Percentiles rank a stretch among this genome's conserved stretches.
phyloP scores from a whole-genome alignment of 2,797 vertebrate genomes.

The Pipistrellus pygmaeus region DNA sequence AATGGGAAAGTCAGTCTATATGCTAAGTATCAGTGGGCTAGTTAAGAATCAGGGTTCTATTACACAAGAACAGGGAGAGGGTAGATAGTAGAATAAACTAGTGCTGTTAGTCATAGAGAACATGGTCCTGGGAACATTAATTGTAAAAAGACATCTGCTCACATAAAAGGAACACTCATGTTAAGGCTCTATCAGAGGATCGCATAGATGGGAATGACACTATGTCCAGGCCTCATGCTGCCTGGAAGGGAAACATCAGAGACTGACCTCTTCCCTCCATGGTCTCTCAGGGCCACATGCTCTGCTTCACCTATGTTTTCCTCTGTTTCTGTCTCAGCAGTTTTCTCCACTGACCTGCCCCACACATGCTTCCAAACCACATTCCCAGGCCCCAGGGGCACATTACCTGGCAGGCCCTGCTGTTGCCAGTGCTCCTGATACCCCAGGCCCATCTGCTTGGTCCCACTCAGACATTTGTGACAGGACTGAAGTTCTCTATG shows the following conservation, averaged over 20 bases:
- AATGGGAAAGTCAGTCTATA: neutral
- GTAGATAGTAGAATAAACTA: neutral
- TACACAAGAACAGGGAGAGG: neutral
- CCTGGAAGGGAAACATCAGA: neutral
- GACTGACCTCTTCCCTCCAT: rapidly evolving
- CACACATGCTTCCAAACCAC: neutral
- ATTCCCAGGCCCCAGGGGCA: neutral
- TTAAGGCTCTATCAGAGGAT: neutral
- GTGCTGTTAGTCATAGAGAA: neutral
- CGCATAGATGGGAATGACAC: neutral
- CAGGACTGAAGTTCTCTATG: neutral
- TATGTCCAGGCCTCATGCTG: neutral
- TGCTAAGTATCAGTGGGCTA: neutral
- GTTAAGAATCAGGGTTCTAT: neutral
- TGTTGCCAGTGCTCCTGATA: rapidly evolving
- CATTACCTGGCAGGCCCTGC: neutral
- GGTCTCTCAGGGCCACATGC: rapidly evolving
- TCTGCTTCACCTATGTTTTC: neutral
- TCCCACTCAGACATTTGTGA: neutral
- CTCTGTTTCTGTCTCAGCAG: neutral
- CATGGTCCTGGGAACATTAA: neutral
- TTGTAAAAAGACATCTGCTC: neutral
- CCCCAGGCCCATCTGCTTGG: neutral
- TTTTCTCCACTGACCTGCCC: neutral
- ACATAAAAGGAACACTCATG: neutral